Percentiles rank a stretch among this genome's conserved stretches.
Conservation (phyloP, 2,888 invertebrate genomes). For the Boloria selene region DNA sequence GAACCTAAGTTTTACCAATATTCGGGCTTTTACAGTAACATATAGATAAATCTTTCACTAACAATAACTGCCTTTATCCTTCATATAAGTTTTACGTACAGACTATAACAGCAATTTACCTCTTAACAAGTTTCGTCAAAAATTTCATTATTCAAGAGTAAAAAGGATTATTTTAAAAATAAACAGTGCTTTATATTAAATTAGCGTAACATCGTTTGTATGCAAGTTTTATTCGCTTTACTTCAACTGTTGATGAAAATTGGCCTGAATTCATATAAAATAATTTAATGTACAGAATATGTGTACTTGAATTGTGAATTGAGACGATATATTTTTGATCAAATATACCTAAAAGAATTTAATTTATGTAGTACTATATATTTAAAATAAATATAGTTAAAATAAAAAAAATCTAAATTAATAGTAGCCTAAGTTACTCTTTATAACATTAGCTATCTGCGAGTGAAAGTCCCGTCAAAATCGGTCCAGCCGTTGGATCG, state of each 20-base stretch:
- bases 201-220: constrained; percentile 45
- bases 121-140: background rate
- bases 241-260: constrained; percentile 29
- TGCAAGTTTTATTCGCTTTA: constrained; percentile 30
- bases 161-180: constrained; percentile 30
- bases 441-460: no score
- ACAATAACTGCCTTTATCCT: no score
- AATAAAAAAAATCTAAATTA: no score
- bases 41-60: no score
- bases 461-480: no score
- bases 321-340: constrained; percentile 8
- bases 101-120: no score
- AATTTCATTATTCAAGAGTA: constrained; percentile 9
- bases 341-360: background rate
- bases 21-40: no score
- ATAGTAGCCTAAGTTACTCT: no score
- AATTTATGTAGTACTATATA: background rate
- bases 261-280: constrained; percentile 27
- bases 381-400: no score
- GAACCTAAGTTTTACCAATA: no score
- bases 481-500: no score
- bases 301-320: constrained; percentile 5
- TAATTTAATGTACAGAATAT: constrained; percentile 23
- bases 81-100: background rate
- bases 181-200: constrained; percentile 45